A percentile compares a stretch with the other conserved stretches of the same genome.
These are phyloP conservation scores for Philopedon plagiatum DNA, from an alignment of 2,888 invertebrate genomes.

Conservation along the genomic window DNA sequence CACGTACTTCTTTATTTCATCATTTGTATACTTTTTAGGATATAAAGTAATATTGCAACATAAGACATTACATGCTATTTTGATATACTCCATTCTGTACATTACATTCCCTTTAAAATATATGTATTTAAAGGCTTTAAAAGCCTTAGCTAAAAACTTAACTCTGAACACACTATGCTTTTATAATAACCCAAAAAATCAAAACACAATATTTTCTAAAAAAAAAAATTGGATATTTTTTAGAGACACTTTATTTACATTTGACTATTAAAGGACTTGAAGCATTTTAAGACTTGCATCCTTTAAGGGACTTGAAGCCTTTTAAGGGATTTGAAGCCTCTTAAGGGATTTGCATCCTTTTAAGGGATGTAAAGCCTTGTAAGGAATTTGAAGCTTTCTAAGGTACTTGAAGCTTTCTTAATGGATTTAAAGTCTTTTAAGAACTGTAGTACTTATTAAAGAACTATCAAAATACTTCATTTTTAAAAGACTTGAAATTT, in stretches of 20 bases:
- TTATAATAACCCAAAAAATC: conserved; percentile 8
- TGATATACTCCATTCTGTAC: neutral
- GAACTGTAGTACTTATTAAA: too few species aligned
- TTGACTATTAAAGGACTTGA: too few species aligned
- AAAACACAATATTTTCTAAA: conserved; percentile 2
- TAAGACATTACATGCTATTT: conserved; percentile 7
- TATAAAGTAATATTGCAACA: conserved; percentile 30
- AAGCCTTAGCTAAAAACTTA: neutral
- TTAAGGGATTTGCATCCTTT: too few species aligned
- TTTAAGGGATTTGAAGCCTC: too few species aligned
- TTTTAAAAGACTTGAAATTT: neutral
- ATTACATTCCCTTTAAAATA: conserved; percentile 7
- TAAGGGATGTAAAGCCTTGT: too few species aligned
- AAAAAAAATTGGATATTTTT: conserved; percentile 1
- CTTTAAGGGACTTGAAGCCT: too few species aligned
- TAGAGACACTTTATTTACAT: neutral
- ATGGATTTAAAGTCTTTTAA: neutral
- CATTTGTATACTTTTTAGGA: neutral
- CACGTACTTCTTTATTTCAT: conserved; percentile 6
- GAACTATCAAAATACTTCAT: too few species aligned
- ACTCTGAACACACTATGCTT: neutral
- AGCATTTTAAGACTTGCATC: too few species aligned
- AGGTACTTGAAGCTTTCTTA: too few species aligned
- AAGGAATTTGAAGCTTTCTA: too few species aligned
- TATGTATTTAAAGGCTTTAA: neutral